Conservation (phyloP, 2,888 invertebrate genomes). For the Cyclophora albipunctata region DNA sequence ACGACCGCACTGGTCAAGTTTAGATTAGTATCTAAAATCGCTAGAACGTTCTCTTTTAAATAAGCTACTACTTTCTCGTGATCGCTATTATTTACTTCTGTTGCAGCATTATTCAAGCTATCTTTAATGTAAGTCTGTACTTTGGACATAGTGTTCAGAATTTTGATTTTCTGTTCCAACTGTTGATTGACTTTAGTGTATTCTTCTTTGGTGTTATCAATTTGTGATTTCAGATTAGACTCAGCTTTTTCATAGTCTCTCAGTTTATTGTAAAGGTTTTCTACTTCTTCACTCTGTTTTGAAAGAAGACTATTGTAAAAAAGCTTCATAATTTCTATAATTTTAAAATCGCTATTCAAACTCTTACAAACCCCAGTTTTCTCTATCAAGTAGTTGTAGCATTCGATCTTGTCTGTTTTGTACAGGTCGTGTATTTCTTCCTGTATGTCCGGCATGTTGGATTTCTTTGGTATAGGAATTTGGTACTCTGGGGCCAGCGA, state of each 20-base stretch:
- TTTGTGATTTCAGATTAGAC: constrained; percentile 30
- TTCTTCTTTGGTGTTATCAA: constrained; percentile 26
- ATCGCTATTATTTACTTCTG: constrained; percentile 8
- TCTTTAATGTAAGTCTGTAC: constrained; percentile 32
- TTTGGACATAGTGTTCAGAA: constrained; percentile 27
- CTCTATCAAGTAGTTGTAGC: constrained; percentile 48
- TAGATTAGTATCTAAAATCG: constrained; percentile 43
- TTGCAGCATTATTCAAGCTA: constrained; percentile 25
- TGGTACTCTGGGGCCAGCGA: constrained; percentile 19
- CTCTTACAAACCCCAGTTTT: constrained; percentile 27
- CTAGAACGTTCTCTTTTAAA: constrained; percentile 44
- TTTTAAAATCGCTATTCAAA: constrained; percentile 30
- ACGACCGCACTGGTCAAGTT: constrained; percentile 29
- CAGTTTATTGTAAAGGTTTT: constrained; percentile 53
- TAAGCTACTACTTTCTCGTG: constrained; percentile 24
- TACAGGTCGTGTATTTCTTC: constrained; percentile 42
- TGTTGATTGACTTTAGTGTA: constrained; percentile 30
- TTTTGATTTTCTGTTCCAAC: constrained; percentile 34
- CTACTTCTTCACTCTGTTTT: constrained; percentile 50
- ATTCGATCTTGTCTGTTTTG: constrained; percentile 46
- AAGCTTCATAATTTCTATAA: constrained; percentile 56
- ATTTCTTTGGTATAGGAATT: constrained; percentile 18
- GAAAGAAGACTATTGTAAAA: constrained; percentile 42
- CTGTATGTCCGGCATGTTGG: constrained; percentile 34
- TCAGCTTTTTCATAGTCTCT: constrained; percentile 45